Base-by-base conservation (phyloP, 2,888 invertebrate genomes). In the Amorpha juglandis region DNA sequence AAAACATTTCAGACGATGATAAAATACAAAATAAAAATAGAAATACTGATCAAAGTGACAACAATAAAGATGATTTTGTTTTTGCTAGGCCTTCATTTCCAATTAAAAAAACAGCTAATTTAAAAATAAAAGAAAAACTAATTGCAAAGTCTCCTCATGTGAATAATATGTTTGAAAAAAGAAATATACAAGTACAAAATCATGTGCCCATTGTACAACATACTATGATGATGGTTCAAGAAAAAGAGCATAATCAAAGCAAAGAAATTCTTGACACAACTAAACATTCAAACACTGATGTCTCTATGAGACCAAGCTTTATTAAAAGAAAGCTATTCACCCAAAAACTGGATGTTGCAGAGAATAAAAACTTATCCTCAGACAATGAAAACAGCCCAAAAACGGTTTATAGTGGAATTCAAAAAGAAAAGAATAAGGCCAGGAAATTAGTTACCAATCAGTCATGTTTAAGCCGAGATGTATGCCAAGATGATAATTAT, bases 251-350 rank as follows among this genome's bases (percentile, higher is more conserved):
- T 52, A 53, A 63, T 58, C 70, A 73, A 65, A 62, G 62, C 11
- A 69, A 67, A 38, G 74, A 76, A 52, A 74, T 62, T 55, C 45
- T 50, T 52, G 68, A 68, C 38, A 67, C 64, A 68, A 63, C 69
- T 55, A 68, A 71, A 52, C 48, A n/a, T 38, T 62, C 67, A 14
- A 74, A 72, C 21, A 86, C 78, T 74, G 82, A 89, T 62, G 64
- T 87, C 1, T 89, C 90, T 62, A 84, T 83, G 81, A 85, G 87
- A 69, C 89, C 91, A 21, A 92, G 92, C 71, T 93, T 91, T 69
- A 88, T 90, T 14, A 93, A 91, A 75, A 82, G 92, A 71, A 92
- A 92, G 73, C 77, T 93, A 0, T 92, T 88, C 63, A 87, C 91
- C 0, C 92, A 92, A 76, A 91, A 84, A 64, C 75, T 90, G 64